These are phyloP conservation scores for Protodeltote pygarga DNA, from an alignment of 2,888 invertebrate genomes.

Conservation along the genomic window DNA sequence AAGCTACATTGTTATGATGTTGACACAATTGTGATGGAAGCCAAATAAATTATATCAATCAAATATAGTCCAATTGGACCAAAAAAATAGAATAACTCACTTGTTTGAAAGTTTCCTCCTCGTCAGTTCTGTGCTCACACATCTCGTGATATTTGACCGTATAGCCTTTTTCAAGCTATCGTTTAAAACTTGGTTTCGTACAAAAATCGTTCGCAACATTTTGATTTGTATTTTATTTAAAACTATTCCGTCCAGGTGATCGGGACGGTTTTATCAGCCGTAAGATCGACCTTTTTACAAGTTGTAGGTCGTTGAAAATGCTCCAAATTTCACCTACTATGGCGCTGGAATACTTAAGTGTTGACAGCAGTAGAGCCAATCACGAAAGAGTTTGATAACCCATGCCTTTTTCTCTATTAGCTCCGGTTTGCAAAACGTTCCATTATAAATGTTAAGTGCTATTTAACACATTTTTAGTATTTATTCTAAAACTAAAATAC, in stretches of 20 bases:
- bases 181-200: constrained; percentile 90
- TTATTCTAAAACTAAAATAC: too few relatives aligned
- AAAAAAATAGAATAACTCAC: constrained; percentile 73
- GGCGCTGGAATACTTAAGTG: constrained; percentile 11
- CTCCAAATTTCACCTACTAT: neutral
- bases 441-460: too few relatives aligned
- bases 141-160: constrained; percentile 87
- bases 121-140: constrained; percentile 87
- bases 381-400: neutral
- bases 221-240: constrained; percentile 65
- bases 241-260: constrained; percentile 75
- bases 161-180: constrained; percentile 88
- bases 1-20: neutral
- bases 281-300: constrained; percentile 80
- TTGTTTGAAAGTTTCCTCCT: constrained; percentile 88
- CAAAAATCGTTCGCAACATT: constrained; percentile 92
- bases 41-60: constrained; percentile 4
- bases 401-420: neutral
- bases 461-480: too few relatives aligned
- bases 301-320: constrained; percentile 49
- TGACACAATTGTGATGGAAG: neutral
- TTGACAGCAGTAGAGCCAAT: constrained; percentile 44
- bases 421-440: neutral
- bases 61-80: constrained; percentile 10
- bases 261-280: constrained; percentile 72